These are phyloP conservation scores for Macrotrachela quadricornifera DNA, from an alignment of 1,140 invertebrate genomes.

Conservation along the genomic window DNA sequence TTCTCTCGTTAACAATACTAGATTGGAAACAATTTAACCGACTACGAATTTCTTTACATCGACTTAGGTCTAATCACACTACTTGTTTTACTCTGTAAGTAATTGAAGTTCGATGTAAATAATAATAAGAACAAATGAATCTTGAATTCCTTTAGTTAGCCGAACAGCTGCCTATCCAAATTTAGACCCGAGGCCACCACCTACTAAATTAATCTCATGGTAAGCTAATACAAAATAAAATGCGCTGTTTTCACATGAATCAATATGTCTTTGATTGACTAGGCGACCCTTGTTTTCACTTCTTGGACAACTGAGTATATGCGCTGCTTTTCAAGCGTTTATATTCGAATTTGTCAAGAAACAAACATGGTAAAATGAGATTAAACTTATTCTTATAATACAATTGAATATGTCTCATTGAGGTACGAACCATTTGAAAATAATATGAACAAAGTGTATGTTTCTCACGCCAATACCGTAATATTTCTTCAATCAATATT, in stretches of 20 bases:
- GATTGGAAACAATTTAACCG: constrained; percentile 32
- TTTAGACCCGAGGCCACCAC: constrained; percentile 41
- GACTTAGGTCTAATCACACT: constrained; percentile 41
- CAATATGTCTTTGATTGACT: too few species aligned
- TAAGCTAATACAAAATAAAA: too few species aligned
- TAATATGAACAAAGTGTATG: neutral
- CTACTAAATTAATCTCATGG: too few species aligned
- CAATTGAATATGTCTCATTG: neutral
- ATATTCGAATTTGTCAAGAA: constrained; percentile 40
- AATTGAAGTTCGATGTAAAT: too few species aligned
- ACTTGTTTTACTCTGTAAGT: constrained; percentile 35
- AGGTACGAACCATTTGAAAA: constrained; percentile 2
- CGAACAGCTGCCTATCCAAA: constrained; percentile 40
- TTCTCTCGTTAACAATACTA: constrained; percentile 17
- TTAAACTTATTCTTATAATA: neutral
- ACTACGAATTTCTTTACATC: constrained; percentile 42
- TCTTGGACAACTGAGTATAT: too few species aligned
- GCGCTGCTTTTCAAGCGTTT: too few species aligned
- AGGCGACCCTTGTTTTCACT: too few species aligned
- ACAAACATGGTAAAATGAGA: constrained; percentile 47
- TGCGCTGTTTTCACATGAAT: too few species aligned
- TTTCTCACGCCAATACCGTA: constrained; percentile 28
- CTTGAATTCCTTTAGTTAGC: constrained; percentile 27
- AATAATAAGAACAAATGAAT: too few species aligned
- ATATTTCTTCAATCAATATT: constrained; percentile 62